phyloP scores from a whole-genome alignment of 2,113 vertebrate genomes.

The Gymnogyps californianus region DNA sequence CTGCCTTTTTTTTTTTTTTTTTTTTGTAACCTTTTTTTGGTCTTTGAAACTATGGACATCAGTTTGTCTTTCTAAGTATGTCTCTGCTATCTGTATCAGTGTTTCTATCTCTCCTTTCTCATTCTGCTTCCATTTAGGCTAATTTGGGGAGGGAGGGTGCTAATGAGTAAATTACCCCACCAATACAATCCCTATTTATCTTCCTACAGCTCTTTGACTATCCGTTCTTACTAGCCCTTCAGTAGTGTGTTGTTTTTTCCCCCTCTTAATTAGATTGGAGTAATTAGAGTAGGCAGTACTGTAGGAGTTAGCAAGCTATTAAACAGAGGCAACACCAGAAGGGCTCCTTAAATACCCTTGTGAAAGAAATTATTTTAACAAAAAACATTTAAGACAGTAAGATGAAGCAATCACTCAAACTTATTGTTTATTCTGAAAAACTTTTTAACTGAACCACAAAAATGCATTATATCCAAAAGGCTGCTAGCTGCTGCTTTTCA shows the following conservation, averaged over 20 bases:
- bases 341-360: not conserved
- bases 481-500: not conserved
- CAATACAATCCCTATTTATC: not conserved
- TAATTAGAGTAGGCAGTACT: slow-evolving; percentile 43
- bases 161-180: not conserved
- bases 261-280: slow-evolving; percentile 19
- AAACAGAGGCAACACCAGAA: slow-evolving; percentile 24
- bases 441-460: not conserved
- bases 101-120: not conserved
- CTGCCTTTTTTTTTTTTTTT: not conserved
- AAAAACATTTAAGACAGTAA: not conserved
- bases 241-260: not conserved
- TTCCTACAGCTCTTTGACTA: not conserved
- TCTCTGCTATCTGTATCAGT: slow-evolving; percentile 14
- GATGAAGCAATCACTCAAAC: not conserved
- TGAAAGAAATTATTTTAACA: not conserved
- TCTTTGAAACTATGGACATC: slow-evolving; percentile 14
- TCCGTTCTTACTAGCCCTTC: not conserved
- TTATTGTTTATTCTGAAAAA: not conserved
- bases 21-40: not conserved
- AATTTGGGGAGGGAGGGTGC: not conserved
- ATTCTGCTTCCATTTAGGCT: slow-evolving; percentile 3
- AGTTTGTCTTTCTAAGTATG: slow-evolving; percentile 12
- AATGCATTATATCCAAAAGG: not conserved
- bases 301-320: slow-evolving; percentile 40